Percentiles rank a stretch among this genome's conserved stretches.
Evolutionary conservation across 2,888 invertebrate genomes (phyloP).

Genomic region (Drosophila rubida): DNA sequence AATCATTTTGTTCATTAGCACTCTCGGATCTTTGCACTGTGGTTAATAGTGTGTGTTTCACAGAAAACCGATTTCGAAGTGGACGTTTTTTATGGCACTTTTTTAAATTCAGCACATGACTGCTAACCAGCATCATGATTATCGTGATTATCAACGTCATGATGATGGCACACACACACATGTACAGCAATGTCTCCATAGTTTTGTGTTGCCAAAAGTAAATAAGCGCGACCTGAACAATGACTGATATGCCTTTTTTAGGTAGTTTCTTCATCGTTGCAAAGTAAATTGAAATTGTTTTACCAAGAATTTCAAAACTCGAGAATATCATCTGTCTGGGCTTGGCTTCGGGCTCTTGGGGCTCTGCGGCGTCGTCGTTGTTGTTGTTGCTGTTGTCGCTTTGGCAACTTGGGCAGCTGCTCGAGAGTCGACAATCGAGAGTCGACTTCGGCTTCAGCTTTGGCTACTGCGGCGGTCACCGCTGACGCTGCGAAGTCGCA

Average conservation of each 20-base stretch:
- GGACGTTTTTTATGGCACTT: conserved; percentile 34
- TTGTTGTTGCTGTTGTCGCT: conserved; percentile 7
- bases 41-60: conserved; percentile 17
- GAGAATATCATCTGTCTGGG: conserved; percentile 55
- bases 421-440: conserved; percentile 45
- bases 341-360: conserved; percentile 4
- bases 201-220: conserved; percentile 17
- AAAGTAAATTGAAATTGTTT: conserved; percentile 69
- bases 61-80: conserved; percentile 42
- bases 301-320: conserved; percentile 68
- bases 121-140: conserved; percentile 33
- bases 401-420: conserved; percentile 52
- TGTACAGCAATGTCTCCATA: conserved; percentile 24
- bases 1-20: conserved; percentile 48
- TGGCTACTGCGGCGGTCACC: conserved; percentile 27
- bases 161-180: conserved; percentile 3
- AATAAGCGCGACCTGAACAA: conserved; percentile 18
- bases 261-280: conserved; percentile 17
- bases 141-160: conserved; percentile 11
- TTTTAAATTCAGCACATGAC: conserved; percentile 54
- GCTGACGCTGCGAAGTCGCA: conserved; percentile 52
- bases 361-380: conserved; percentile 29
- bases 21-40: conserved; percentile 20
- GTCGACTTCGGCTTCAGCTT: conserved; percentile 13
- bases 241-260: conserved; percentile 27